Evolutionary conservation across 2,797 vertebrate species (phyloP), one percentile per base, ranked within the genome.

Genomic region (Pterois miles): DNA sequence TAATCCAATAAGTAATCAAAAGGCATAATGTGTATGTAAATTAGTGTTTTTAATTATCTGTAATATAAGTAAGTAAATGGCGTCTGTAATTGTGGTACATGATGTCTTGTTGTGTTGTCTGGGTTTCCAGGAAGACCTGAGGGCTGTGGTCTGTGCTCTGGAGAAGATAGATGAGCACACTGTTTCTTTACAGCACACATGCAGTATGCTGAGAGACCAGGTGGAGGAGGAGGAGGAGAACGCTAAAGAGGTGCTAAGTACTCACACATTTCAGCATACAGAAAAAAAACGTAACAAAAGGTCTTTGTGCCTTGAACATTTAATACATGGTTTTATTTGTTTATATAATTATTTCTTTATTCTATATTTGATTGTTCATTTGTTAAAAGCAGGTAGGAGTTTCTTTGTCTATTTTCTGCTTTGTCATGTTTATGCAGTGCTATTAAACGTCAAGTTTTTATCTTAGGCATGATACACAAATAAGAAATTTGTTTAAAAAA

Each of bases 221-320:
- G 58, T 95, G 56, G 90, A 94, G 29, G 86, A 94, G 8, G 90
- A 93, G 67, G 94, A 95, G 57, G 88, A 92, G n/a, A 87, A 88
- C 3, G 86, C 90, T 9, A 81, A 93, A 64, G 83, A 95, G 94
- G 96, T 95, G 31, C 63, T 65, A 71, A 68, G 18, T 14, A 57
- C 6, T 74, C 6, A 48, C 33, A 48, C 13, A 40, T 36, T 29
- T 14, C 16, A 53, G 2, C 11, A 53, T 54, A 13, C 29, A 56
- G 29, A 60, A 5, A 31, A 27, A 38, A 23, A 25, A 38, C 2
- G 27, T 22, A 3, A 27, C 4, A 54, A 38, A 18, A 48, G 31
- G 4, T 48, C 5, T 38, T 14, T 65, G 40, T 65, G 2, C n/a
- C 5, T 14, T 52, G 5, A 34, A n/a, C 18, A 18, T 40, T 18